Percentiles rank a stretch among this genome's conserved stretches.
These are phyloP conservation scores for Ephialtes manifestator DNA, from an alignment of 2,888 invertebrate genomes.

Conservation along the genomic window DNA sequence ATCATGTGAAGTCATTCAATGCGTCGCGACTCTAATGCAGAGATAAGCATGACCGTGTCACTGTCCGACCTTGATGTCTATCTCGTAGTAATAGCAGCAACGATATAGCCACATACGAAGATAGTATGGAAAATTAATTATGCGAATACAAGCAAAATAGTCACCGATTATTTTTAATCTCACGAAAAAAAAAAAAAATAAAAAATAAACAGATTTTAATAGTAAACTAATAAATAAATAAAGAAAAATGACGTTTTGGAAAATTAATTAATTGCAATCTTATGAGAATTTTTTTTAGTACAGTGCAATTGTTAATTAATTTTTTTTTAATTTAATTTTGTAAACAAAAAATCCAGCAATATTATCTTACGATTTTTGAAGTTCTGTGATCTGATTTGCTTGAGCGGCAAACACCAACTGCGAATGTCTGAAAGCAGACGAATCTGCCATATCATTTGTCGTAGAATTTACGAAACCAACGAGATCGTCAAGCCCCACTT, in stretches of 20 bases:
- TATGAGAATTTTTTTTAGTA: neutral
- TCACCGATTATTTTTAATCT: too few relatives aligned
- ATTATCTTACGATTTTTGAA: constrained; percentile 5
- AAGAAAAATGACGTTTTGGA: neutral
- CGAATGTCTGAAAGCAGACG: neutral
- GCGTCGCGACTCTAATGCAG: constrained; percentile 9
- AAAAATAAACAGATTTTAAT: too few relatives aligned
- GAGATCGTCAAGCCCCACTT: neutral
- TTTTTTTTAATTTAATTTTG: neutral
- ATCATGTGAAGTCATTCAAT: neutral
- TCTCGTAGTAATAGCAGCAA: neutral
- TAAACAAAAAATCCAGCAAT: neutral
- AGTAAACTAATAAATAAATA: neutral
- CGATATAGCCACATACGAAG: neutral
- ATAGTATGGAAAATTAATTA: constrained; percentile 1
- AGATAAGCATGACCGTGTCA: constrained; percentile 39
- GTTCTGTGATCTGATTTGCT: constrained; percentile 20
- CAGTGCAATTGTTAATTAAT: too few relatives aligned
- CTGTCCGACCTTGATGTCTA: constrained; percentile 9
- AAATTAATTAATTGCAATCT: neutral
- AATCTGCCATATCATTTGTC: neutral
- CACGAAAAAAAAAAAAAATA: neutral
- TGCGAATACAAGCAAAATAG: too few relatives aligned
- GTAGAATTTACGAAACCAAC: constrained; percentile 30
- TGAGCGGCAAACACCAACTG: constrained; percentile 20